phyloP scores from a whole-genome alignment of 2,797 vertebrate species.

The Calcarius lapponicus region DNA sequence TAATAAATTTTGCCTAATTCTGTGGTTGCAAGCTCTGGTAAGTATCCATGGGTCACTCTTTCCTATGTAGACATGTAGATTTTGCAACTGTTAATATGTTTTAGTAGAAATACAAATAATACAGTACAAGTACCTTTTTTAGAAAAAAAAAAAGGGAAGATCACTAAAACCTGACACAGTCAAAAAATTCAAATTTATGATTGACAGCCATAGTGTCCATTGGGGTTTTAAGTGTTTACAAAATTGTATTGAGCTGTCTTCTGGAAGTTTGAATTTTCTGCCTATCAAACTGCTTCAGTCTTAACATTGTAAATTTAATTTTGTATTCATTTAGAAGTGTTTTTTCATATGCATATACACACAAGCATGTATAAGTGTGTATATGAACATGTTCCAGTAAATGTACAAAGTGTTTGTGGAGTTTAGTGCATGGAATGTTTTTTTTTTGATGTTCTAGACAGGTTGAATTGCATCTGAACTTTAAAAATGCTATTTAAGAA shows the following conservation, averaged over 20 bases:
- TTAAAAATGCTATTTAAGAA: neutral
- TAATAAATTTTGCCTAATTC: neutral
- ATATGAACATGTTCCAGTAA: conserved; percentile 39
- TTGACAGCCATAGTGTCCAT: neutral
- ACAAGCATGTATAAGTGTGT: conserved; percentile 57
- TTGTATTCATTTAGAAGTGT: conserved; percentile 13
- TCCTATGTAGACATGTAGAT: neutral
- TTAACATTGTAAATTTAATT: neutral
- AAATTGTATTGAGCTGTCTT: neutral
- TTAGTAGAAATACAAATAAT: neutral
- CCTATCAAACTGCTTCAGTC: neutral
- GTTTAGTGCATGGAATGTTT: conserved; percentile 57
- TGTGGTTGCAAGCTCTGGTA: neutral
- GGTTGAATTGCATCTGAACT: neutral
- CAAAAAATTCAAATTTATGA: conserved; percentile 22
- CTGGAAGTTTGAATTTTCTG: conserved; percentile 39
- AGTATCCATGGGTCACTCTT: neutral
- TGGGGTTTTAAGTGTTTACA: neutral
- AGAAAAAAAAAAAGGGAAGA: neutral
- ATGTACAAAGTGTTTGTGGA: conserved; percentile 22
- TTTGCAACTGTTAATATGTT: neutral
- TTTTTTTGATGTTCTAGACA: neutral
- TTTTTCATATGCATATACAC: conserved; percentile 53
- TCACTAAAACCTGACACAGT: neutral
- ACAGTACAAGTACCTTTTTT: neutral